Conservation (phyloP, 2,113 vertebrate species). For the Oreamnos americanus region DNA sequence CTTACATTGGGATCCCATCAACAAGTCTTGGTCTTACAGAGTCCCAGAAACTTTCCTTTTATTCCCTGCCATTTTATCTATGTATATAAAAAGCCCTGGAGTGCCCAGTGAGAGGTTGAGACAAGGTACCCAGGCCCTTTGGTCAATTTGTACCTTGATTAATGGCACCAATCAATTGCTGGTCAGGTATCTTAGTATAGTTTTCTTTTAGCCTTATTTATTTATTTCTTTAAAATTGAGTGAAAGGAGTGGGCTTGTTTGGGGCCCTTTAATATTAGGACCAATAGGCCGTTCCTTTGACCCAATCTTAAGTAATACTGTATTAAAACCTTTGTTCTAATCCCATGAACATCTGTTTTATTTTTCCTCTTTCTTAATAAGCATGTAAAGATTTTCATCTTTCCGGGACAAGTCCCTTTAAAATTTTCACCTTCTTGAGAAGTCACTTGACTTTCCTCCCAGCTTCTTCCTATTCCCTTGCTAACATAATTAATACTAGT, state of each 20-base stretch:
- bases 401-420: not conserved
- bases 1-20: not conserved
- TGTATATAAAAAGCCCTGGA: not conserved
- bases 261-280: not conserved
- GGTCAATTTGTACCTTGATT: not conserved
- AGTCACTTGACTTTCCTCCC: not conserved
- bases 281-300: accelerated
- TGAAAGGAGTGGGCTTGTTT: not conserved
- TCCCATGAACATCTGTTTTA: not conserved
- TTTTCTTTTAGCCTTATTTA: not conserved
- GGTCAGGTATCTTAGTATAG: not conserved
- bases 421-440: not conserved
- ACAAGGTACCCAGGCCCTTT: not conserved
- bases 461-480: not conserved
- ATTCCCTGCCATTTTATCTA: not conserved
- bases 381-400: not conserved
- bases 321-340: not conserved
- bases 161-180: not conserved
- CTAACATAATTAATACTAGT: not conserved
- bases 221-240: not conserved
- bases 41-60: not conserved
- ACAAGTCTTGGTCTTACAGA: not conserved
- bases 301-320: not conserved
- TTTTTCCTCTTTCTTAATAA: not conserved
- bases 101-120: not conserved